These are phyloP conservation scores for Conus betulinus DNA, from an alignment of 1,140 invertebrate genomes.

Conservation along the genomic window DNA sequence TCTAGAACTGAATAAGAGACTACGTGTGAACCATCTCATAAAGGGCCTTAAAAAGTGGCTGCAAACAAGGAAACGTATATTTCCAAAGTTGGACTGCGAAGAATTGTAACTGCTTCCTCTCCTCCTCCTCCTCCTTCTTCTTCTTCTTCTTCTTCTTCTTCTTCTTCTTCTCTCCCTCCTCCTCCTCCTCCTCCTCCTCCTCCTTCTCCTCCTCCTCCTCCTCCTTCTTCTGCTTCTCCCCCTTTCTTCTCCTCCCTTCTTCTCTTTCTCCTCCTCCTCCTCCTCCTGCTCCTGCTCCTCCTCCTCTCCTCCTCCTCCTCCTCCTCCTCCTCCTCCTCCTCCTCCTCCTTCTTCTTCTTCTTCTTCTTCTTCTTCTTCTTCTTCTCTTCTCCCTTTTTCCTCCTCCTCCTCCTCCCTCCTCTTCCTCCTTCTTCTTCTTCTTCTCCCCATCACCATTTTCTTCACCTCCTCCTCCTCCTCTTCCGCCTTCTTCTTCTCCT, in stretches of 20 bases:
- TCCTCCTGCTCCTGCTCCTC: too few species aligned
- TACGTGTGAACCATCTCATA: too few species aligned
- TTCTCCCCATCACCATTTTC: too few species aligned
- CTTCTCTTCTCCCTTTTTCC: neutral
- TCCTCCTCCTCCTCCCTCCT: neutral
- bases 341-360: neutral
- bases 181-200: neutral
- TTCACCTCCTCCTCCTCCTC: too few species aligned
- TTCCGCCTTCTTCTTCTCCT: too few species aligned
- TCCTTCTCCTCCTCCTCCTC: neutral
- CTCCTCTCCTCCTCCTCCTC: neutral
- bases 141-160: constrained; percentile 11
- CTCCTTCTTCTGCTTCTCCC: neutral
- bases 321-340: neutral
- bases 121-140: neutral
- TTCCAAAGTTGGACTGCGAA: too few species aligned
- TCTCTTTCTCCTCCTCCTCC: neutral
- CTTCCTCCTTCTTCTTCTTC: too few species aligned
- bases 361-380: constrained; percentile 8
- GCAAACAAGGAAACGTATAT: too few species aligned
- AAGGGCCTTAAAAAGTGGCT: too few species aligned
- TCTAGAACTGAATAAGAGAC: too few species aligned
- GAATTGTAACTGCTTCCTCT: too few species aligned
- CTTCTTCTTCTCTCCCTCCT: neutral
- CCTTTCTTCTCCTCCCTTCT: neutral